These are phyloP conservation scores for Eublepharis macularius DNA, from an alignment of 2,113 vertebrate species.

Conservation along the genomic window DNA sequence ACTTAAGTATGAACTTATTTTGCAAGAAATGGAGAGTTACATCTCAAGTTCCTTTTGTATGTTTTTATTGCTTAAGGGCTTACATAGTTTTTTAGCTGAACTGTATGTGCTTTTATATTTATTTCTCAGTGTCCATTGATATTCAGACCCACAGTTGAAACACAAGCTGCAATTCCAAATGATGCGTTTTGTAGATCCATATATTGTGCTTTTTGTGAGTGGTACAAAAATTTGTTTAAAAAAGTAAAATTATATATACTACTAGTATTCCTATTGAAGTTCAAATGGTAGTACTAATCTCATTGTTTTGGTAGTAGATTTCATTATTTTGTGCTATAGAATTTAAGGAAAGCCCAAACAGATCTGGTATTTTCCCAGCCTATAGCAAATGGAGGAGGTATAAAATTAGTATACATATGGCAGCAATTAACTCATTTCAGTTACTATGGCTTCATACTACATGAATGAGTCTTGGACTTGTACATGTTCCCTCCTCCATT, in stretches of 20 bases:
- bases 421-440: neutral
- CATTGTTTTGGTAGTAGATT: neutral
- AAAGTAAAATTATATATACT: neutral
- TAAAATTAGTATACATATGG: neutral
- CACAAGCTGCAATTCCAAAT: slow-evolving; percentile 22
- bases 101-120: slow-evolving; percentile 70
- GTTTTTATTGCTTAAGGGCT: slow-evolving; percentile 69
- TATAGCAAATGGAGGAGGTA: fast-evolving
- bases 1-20: slow-evolving; percentile 79
- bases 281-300: neutral
- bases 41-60: slow-evolving; percentile 69
- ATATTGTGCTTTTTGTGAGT: slow-evolving; percentile 6
- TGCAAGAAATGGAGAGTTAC: slow-evolving; percentile 76
- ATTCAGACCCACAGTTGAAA: slow-evolving; percentile 40
- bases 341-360: slow-evolving; percentile 25
- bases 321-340: neutral
- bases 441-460: no score
- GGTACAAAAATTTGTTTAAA: neutral
- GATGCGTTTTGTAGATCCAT: slow-evolving; percentile 17
- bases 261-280: neutral
- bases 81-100: slow-evolving; percentile 60
- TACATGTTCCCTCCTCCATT: no score
- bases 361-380: slow-evolving; percentile 18
- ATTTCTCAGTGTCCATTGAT: slow-evolving; percentile 42
- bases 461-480: no score